Percentiles rank a stretch among this genome's conserved stretches.
phyloP scores from a whole-genome alignment of 2,797 vertebrate species.

The Rhabdomys pumilio region DNA sequence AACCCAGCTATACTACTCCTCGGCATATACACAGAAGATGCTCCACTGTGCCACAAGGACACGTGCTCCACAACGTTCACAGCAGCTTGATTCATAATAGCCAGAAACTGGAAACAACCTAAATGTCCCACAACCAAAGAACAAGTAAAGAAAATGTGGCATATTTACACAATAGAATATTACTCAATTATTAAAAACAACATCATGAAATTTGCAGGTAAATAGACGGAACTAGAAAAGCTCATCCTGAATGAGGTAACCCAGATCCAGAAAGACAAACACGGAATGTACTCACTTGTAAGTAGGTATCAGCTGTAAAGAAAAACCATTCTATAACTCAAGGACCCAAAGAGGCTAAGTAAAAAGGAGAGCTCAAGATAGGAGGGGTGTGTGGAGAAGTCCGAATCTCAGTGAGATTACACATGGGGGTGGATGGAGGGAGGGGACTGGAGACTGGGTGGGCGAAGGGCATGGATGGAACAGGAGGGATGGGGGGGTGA shows the following conservation, averaged over 20 bases:
- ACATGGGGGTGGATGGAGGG: not conserved
- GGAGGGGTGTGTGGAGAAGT: no score
- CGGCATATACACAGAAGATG: not conserved
- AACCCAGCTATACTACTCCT: not conserved
- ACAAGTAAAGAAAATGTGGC: not conserved
- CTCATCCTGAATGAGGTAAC: not conserved
- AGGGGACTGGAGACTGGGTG: not conserved
- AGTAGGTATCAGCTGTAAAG: not conserved
- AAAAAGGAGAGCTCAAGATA: not conserved
- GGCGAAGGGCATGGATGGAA: not conserved
- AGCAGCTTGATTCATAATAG: not conserved
- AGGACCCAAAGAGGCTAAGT: not conserved
- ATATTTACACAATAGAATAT: not conserved
- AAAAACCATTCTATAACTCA: not conserved
- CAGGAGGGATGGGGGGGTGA: not conserved
- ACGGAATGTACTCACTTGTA: not conserved
- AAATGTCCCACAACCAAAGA: not conserved
- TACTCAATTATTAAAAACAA: not conserved
- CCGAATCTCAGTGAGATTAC: not conserved
- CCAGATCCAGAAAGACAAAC: not conserved
- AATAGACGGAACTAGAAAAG: not conserved
- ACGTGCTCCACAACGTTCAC: not conserved
- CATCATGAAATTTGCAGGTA: not conserved
- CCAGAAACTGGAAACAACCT: not conserved
- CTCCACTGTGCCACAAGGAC: not conserved